phyloP scores from a whole-genome alignment of 2,797 vertebrate genomes.

The Zenarchopterus dispar region DNA sequence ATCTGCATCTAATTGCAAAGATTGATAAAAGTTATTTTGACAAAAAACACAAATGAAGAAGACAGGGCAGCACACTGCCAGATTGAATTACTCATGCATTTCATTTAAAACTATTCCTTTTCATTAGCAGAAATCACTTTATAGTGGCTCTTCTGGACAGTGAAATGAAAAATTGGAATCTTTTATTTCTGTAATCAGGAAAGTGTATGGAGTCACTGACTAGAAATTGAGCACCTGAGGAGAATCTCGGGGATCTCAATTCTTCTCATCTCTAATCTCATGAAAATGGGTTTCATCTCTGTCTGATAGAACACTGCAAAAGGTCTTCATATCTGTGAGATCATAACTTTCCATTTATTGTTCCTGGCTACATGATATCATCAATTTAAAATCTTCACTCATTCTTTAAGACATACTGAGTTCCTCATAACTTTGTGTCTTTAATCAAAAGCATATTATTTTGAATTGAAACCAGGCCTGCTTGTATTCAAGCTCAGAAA shows the following conservation, averaged over 20 bases:
- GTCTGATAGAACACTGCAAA: background rate
- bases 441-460: too few species aligned
- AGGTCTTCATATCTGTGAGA: background rate
- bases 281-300: background rate
- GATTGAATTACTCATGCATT: conserved; percentile 19
- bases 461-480: too few species aligned
- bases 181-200: background rate
- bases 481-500: too few species aligned
- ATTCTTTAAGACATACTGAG: too few species aligned
- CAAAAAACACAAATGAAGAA: conserved; percentile 1
- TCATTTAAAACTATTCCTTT: conserved; percentile 6
- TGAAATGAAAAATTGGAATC: background rate
- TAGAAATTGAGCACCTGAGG: conserved; percentile 8
- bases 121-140: too few species aligned
- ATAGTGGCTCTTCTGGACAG: conserved; percentile 1
- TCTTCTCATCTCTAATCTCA: too few species aligned
- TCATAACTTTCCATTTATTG: background rate
- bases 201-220: background rate
- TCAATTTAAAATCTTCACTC: too few species aligned
- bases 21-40: conserved; percentile 22
- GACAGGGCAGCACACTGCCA: background rate
- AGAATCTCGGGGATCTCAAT: background rate
- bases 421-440: too few species aligned
- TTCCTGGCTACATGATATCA: background rate
- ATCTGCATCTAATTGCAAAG: conserved; percentile 61